These are phyloP conservation scores for Spea hammondii DNA, from an alignment of 2,797 vertebrate genomes.

Conservation along the genomic window DNA sequence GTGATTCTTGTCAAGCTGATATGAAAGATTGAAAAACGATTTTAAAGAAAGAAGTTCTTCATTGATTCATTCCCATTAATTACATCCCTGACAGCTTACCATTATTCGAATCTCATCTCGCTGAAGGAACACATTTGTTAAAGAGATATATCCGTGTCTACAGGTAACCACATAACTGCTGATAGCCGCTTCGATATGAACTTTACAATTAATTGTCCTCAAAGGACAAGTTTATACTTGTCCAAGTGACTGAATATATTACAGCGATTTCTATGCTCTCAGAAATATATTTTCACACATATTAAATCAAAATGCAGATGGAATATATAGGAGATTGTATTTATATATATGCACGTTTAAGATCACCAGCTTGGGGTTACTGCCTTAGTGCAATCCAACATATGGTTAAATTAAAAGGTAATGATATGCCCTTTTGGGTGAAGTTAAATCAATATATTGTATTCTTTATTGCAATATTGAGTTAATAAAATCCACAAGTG, in stretches of 20 bases:
- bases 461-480: too few species aligned
- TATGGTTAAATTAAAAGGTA: too few species aligned
- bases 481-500: too few species aligned
- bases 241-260: conserved; percentile 23
- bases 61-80: conserved; percentile 43
- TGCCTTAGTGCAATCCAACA: too few species aligned
- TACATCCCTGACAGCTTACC: conserved; percentile 42
- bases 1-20: conserved; percentile 22
- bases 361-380: too few species aligned
- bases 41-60: conserved; percentile 24
- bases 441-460: too few species aligned
- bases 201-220: conserved; percentile 38
- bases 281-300: neutral
- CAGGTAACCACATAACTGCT: conserved; percentile 37
- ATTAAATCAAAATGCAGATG: neutral
- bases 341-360: too few species aligned
- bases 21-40: conserved; percentile 31
- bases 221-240: conserved; percentile 29
- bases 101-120: conserved; percentile 35
- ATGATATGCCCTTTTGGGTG: too few species aligned
- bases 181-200: conserved; percentile 21
- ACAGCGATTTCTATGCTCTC: neutral
- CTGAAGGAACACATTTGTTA: conserved; percentile 45
- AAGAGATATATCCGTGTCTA: conserved; percentile 46
- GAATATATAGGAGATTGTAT: neutral